Conservation (phyloP, 2,113 vertebrate genomes). For the Corvus cornix region DNA sequence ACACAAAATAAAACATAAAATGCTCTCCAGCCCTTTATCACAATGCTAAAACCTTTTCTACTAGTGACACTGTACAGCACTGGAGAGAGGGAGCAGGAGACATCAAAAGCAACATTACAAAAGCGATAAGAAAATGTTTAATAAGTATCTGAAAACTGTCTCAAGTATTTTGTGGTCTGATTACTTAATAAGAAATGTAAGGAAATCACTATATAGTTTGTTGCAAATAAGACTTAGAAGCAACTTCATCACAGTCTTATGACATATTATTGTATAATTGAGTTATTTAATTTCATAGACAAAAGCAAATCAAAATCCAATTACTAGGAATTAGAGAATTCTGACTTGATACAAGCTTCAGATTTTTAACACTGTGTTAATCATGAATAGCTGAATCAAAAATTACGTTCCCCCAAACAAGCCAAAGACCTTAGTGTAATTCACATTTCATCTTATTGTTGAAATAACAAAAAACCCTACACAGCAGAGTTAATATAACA, state of each 20-base stretch:
- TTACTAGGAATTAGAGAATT: not conserved
- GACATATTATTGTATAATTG: not conserved
- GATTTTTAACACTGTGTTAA: not conserved
- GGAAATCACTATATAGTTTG: not conserved
- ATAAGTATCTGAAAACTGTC: not conserved
- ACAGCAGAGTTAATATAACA: not conserved
- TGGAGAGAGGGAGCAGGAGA: not conserved
- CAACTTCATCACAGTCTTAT: not conserved
- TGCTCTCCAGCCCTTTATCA: not conserved
- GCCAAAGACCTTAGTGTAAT: not conserved
- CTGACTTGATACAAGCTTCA: not conserved
- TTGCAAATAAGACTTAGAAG: not conserved
- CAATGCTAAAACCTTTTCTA: not conserved
- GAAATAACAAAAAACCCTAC: not conserved
- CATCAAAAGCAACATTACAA: not conserved
- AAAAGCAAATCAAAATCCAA: not conserved
- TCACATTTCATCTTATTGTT: not conserved
- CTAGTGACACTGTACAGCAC: not conserved
- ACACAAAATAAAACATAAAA: not conserved
- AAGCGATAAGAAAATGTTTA: not conserved
- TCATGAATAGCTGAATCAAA: not conserved
- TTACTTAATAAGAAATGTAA: not conserved
- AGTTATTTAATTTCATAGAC: not conserved
- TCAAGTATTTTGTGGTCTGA: not conserved
- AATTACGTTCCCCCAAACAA: fast-evolving